Conservation (phyloP, 2,797 vertebrate genomes). For the Malacoraja senta region DNA sequence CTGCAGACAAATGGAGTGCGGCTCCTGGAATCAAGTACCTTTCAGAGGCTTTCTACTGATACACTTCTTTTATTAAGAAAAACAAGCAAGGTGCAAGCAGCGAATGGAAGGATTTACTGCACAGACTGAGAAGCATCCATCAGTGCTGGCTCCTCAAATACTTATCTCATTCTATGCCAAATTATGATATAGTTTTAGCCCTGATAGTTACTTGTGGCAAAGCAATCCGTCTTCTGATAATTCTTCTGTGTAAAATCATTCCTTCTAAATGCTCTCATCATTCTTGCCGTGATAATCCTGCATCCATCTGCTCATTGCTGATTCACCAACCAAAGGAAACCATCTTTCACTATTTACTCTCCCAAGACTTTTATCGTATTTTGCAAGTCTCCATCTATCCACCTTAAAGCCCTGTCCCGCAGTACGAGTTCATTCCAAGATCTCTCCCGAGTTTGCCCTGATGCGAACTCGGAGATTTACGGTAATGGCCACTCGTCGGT, state of each 20-base stretch:
- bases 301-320: slow-evolving; percentile 6
- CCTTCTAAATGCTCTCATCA: background rate
- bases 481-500: too few species aligned
- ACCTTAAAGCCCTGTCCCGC: background rate
- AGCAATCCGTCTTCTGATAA: slow-evolving; percentile 24
- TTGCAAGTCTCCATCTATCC: background rate
- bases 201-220: background rate
- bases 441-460: too few species aligned
- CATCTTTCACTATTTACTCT: slow-evolving; percentile 28
- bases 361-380: background rate
- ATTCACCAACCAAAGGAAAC: background rate
- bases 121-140: background rate
- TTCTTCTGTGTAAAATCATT: slow-evolving; percentile 30
- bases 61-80: background rate
- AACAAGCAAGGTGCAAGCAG: background rate
- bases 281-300: background rate
- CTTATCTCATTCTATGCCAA: background rate
- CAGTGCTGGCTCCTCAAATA: slow-evolving; percentile 22
- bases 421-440: too few species aligned
- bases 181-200: slow-evolving; percentile 11
- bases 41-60: background rate
- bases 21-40: background rate
- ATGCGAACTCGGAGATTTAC: too few species aligned
- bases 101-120: background rate
- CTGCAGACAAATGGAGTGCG: background rate